These are phyloP conservation scores for Aphaenogaster ashmeadi DNA, from an alignment of 1,140 invertebrate species.

Conservation along the genomic window DNA sequence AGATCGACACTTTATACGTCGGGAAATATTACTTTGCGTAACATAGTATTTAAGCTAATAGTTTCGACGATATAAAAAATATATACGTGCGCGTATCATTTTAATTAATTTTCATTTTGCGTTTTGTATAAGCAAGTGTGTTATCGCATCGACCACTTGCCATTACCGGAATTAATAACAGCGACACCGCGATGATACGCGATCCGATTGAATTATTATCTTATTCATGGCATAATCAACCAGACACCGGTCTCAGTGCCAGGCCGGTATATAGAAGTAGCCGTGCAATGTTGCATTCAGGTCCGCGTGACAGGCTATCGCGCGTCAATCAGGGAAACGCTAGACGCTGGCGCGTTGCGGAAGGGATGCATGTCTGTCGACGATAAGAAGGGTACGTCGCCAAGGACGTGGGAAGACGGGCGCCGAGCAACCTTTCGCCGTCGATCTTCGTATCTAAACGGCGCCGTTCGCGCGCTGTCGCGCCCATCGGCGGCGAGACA, in stretches of 20 bases:
- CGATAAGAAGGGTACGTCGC: conserved; percentile 64
- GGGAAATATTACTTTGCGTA: conserved; percentile 17
- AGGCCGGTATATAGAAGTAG: not conserved
- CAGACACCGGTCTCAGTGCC: not conserved
- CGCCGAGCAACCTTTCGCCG: conserved; percentile 65
- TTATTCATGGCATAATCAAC: conserved; percentile 13
- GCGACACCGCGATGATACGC: conserved; percentile 7
- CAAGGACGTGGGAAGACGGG: conserved; percentile 67
- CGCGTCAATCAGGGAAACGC: conserved; percentile 7
- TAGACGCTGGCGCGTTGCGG: not conserved
- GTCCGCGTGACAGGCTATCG: conserved; percentile 26
- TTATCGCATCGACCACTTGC: not conserved
- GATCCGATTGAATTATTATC: conserved; percentile 54
- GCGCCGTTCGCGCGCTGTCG: conserved; percentile 53
- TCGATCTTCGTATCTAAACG: not conserved
- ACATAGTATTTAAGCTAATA: not conserved
- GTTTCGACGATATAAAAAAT: not conserved
- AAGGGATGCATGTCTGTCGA: conserved; percentile 3
- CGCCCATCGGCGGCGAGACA: conserved; percentile 50
- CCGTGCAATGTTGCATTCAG: not conserved
- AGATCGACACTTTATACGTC: conserved; percentile 40
- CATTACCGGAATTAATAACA: conserved; percentile 11
- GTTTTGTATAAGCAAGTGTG: not conserved
- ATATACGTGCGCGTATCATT: not conserved
- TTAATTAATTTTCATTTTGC: conserved; percentile 14